Evolutionary conservation across 2,888 invertebrate species (phyloP).

Genomic region (Napeogenes sylphis): DNA sequence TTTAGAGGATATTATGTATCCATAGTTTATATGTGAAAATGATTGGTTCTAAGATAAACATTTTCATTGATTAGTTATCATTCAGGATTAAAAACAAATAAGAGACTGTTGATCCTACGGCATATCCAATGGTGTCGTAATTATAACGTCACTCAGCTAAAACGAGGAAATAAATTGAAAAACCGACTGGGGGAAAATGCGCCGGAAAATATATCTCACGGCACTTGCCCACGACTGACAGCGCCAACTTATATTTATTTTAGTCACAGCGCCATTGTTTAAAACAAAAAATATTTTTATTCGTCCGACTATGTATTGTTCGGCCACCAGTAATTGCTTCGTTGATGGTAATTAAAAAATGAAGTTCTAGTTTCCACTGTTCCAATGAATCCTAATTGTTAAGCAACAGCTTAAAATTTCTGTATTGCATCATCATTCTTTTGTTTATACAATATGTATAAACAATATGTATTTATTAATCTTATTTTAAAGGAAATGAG

Average conservation of each 20-base stretch:
- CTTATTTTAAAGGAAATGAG: too few species aligned
- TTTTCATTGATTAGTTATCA: not conserved
- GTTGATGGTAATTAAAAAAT: constrained; percentile 56
- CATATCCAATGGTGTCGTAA: constrained; percentile 54
- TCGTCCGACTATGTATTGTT: constrained; percentile 49
- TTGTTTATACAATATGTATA: not conserved
- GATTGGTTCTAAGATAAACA: too few species aligned
- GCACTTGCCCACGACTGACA: constrained; percentile 60
- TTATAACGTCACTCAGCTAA: constrained; percentile 69
- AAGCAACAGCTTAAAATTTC: not conserved
- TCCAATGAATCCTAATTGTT: constrained; percentile 11
- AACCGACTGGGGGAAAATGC: constrained; percentile 64
- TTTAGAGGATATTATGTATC: too few species aligned
- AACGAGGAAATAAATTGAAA: constrained; percentile 74
- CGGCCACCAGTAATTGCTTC: constrained; percentile 55
- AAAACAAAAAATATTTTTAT: constrained; percentile 55
- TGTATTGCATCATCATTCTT: too few species aligned
- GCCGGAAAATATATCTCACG: constrained; percentile 63
- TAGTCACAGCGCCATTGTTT: constrained; percentile 63
- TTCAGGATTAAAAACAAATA: constrained; percentile 4
- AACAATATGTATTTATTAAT: too few species aligned
- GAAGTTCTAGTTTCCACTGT: constrained; percentile 28
- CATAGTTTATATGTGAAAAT: too few species aligned
- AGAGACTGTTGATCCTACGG: constrained; percentile 50
- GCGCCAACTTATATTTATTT: constrained; percentile 67